phyloP scores from a whole-genome alignment of 2,797 vertebrate species.

The Pristis pectinata region DNA sequence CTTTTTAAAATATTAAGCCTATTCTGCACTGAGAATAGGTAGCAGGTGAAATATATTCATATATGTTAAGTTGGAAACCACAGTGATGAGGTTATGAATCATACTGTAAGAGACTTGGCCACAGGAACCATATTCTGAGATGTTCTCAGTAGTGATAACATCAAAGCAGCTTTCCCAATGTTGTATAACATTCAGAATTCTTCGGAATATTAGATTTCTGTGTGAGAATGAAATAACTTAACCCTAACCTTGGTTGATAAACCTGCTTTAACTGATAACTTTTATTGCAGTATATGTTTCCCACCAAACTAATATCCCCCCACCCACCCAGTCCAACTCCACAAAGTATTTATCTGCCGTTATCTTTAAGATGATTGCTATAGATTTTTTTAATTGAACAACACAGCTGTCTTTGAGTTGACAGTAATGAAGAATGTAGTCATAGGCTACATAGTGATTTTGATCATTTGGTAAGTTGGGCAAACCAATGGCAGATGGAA shows the following conservation, averaged over 20 bases:
- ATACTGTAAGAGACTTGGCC: not conserved
- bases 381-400: not conserved
- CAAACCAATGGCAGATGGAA: no score
- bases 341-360: not conserved
- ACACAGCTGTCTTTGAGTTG: not conserved
- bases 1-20: not conserved
- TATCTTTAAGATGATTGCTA: not conserved
- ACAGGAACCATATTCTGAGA: constrained; percentile 26
- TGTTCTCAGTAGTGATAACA: constrained; percentile 18
- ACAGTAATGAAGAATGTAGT: not conserved
- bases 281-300: not conserved
- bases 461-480: no score
- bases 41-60: constrained; percentile 18
- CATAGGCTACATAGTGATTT: no score
- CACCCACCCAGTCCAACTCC: not conserved
- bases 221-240: not conserved
- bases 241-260: not conserved
- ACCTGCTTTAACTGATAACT: not conserved
- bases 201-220: not conserved
- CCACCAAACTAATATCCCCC: not conserved
- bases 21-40: no score
- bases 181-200: not conserved
- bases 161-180: not conserved
- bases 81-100: constrained; percentile 26
- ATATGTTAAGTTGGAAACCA: not conserved